Evolutionary conservation across 2,888 invertebrate genomes (phyloP).

Genomic region (Eilema sororculum): DNA sequence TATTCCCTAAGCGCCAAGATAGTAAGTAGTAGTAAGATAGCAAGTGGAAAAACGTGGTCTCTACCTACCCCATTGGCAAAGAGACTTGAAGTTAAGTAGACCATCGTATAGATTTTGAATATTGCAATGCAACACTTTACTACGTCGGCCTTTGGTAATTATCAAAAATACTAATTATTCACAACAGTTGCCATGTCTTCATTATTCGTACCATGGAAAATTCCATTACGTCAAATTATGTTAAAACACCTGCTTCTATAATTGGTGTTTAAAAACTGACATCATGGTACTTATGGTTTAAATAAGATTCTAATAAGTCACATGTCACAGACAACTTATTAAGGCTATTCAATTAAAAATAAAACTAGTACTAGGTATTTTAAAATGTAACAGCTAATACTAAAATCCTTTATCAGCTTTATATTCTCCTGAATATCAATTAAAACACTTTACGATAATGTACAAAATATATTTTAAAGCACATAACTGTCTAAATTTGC

Average conservation of each 20-base stretch:
- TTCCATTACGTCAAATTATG: background rate
- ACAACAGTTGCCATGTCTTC: background rate
- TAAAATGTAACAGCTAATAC: too few species aligned
- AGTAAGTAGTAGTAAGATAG: too few species aligned
- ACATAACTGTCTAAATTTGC: conserved; percentile 32
- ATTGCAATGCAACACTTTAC: too few species aligned
- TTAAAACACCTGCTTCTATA: background rate
- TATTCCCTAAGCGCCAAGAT: too few species aligned
- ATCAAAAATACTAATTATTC: too few species aligned
- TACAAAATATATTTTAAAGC: background rate
- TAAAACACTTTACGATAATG: background rate
- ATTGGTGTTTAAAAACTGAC: background rate
- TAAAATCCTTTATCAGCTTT: background rate
- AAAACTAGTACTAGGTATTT: too few species aligned
- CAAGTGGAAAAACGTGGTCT: too few species aligned
- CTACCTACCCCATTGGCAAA: too few species aligned
- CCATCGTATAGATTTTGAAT: too few species aligned
- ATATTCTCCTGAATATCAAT: background rate
- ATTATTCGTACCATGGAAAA: background rate
- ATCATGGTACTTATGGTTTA: background rate
- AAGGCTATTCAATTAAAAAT: background rate
- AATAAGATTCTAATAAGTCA: background rate
- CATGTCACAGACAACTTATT: background rate
- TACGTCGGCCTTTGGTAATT: too few species aligned
- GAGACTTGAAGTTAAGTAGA: too few species aligned